A percentile compares a stretch with the other conserved stretches of the same genome.
Conservation (phyloP, 2,888 invertebrate genomes). For the Leptinotarsa peninsularis region DNA sequence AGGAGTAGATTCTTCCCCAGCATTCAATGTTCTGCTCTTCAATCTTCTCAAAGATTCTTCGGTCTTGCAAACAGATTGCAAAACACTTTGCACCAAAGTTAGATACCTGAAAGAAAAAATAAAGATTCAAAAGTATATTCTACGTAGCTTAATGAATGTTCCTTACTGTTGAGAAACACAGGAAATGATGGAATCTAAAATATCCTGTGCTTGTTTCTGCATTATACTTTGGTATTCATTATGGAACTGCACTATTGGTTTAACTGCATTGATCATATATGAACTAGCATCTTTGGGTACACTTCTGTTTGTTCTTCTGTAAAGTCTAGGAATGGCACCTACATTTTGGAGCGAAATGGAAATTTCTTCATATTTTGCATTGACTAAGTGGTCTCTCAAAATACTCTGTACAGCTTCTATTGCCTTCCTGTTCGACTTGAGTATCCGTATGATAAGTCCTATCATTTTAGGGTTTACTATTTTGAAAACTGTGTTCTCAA, state of each 20-base stretch:
- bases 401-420: constrained; percentile 48
- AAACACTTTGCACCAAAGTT: constrained; percentile 84
- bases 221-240: constrained; percentile 66
- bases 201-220: constrained; percentile 61
- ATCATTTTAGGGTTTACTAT: constrained; percentile 54
- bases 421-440: constrained; percentile 51
- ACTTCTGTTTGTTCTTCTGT: constrained; percentile 91
- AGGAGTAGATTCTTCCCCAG: constrained; percentile 66
- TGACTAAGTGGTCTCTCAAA: constrained; percentile 54
- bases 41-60: constrained; percentile 93
- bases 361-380: constrained; percentile 63
- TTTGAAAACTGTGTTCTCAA: constrained; percentile 54
- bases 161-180: constrained; percentile 69
- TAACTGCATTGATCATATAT: constrained; percentile 70
- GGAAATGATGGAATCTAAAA: constrained; percentile 65
- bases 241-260: constrained; percentile 72
- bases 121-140: too few relatives aligned
- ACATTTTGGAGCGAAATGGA: constrained; percentile 81
- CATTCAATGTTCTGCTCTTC: constrained; percentile 68
- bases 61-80: constrained; percentile 94
- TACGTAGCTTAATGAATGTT: not conserved
- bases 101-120: constrained; percentile 69
- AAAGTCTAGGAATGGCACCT: constrained; percentile 92
- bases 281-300: constrained; percentile 83
- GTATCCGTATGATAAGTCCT: constrained; percentile 51